Base-by-base conservation (phyloP, 2,888 invertebrate species). In the Drosophila rubida region DNA sequence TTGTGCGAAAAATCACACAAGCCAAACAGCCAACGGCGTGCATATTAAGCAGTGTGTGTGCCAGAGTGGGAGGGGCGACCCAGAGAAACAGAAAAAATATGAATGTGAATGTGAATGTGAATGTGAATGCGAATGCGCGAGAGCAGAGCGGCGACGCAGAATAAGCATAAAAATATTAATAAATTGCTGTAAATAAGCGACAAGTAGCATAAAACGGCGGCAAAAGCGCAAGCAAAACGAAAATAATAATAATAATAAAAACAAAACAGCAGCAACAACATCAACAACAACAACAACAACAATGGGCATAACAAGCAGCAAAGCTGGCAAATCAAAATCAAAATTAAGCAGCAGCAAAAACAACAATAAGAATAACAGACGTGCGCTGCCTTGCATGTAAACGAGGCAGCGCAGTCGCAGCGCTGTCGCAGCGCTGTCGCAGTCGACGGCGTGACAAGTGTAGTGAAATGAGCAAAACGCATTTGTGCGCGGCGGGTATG, bases 1-100 rank as follows among this genome's bases (percentile, higher is more conserved):
- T 82, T 86, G 82, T 82, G 83, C 83, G 86, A 83, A 83, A 86
- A 83, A 78, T 83, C 86, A 86, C 83, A 86, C 83, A 83, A 71
- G 73, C 68, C 75, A 64, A 64, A 61, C 55, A 65, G 78, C 81
- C 74, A 71, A 39, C 69, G 85, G 82, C 82, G 50, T 75, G 85
- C 79, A 82, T 82, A 82, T 78, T 82, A 85, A 82, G 55, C 58
- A 74, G 62, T 25, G 9, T 14, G 45, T 25, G 49, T 19, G 50
- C 5, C 6, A 6, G 23, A 14, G 45, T 32, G 35, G n/a, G 55
- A 6, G 16, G 4, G 53, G 2, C 11, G 1, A 11, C 16, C 3
- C 25, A 25, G 1, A 30, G 2, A 30, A 14, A 14, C 35, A 16
- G 4, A 42, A 19, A 53, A 44, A 25, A 25, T 25, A 7, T 25